Evolutionary conservation across 2,797 vertebrate genomes (phyloP).

Genomic region (Acrossocheilus fasciatus): DNA sequence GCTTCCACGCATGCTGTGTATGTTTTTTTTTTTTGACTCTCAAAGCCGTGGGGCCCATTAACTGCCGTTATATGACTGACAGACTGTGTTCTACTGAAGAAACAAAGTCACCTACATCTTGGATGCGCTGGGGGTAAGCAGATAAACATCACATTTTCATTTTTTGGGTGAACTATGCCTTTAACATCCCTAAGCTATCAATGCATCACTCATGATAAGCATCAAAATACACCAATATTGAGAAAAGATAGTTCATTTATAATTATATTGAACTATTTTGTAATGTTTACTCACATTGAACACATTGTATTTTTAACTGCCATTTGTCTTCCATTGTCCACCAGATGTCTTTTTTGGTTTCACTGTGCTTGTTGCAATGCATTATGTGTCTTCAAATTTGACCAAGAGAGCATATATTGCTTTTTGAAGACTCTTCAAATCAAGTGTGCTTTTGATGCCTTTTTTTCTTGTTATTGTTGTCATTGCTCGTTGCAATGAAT

Average conservation of each 20-base stretch:
- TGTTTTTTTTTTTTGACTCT: no score
- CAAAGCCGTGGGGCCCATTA: no score
- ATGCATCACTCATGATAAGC: neutral
- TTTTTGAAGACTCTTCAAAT: neutral
- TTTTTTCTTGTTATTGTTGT: neutral
- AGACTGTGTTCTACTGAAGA: no score
- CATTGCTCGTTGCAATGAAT: neutral
- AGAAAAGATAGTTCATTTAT: neutral
- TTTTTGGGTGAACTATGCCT: no score
- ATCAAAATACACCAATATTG: neutral
- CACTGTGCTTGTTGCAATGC: neutral
- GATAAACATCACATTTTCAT: no score
- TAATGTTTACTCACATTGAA: neutral
- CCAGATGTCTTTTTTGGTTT: neutral
- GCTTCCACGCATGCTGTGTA: no score
- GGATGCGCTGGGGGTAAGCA: no score
- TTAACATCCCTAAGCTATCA: neutral
- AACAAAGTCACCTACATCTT: no score
- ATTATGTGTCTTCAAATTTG: neutral
- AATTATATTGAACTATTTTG: neutral
- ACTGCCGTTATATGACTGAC: no score
- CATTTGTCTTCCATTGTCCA: neutral
- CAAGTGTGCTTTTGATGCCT: neutral
- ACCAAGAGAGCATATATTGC: neutral
- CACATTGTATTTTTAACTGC: neutral